Base-by-base conservation (phyloP, 2,888 invertebrate genomes). In the Orthosia gothica region DNA sequence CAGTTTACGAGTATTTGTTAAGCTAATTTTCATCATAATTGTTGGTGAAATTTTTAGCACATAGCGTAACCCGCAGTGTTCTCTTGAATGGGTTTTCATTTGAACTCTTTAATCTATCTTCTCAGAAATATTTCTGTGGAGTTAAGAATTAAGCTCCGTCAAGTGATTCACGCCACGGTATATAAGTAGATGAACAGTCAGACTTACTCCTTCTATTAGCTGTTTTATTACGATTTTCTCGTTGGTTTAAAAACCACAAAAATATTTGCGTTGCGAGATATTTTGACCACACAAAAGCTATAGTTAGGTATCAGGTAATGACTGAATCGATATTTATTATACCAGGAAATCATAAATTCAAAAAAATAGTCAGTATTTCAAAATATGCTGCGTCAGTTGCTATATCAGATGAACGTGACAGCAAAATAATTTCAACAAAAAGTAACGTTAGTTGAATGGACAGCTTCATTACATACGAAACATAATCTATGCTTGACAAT, bases 391-490 rank as follows among this genome's bases (percentile, higher is more conserved):
- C 18, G 5, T 63, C 52, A 57, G 65, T 57, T 66, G 66, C 50
- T 47, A 26, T 64, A 82, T 65, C 58, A 64, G 15, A 59, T 76
- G 52, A 40, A 26, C 52, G 54, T 57, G 79, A 57, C 83, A 79
- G 47, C 11, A 40, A 65, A 77, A 61, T 82, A 70, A 69, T 64
- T 65, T 61, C 26, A 47, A 69, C 23, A 59, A 59, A 64, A 76
- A 77, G 18, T 50, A 59, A 77, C 59, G 55, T 61, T 40, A 57
- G 70, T 52, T 11, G 18, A 78, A 26, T 16, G n/a, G 70, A 62
- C 72, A 66, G 71, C 57, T 78, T 58, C 58, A 47, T 74, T 74
- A 69, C 66, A 81, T 52, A 67, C 32, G 67, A 84, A 81, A 84
- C 70, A 74, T 54, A 80, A 81, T 79, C 74, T 74, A 62, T 16